Conservation (phyloP, 2,797 vertebrate species). For the Eulemur albifrons region DNA sequence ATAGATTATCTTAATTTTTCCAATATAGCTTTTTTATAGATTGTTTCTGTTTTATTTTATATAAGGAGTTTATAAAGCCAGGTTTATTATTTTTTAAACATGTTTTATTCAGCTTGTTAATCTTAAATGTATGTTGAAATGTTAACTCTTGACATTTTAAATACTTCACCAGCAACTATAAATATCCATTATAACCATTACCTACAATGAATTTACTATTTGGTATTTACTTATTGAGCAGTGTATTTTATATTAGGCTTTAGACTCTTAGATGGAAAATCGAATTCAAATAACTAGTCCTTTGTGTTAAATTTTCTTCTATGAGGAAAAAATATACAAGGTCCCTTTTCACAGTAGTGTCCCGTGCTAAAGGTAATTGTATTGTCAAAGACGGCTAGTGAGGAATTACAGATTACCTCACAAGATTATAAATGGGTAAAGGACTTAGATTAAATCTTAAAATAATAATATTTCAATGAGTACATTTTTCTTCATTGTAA, state of each 20-base stretch:
- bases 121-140: conserved; percentile 70
- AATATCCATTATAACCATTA: conserved; percentile 84
- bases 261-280: conserved; percentile 88
- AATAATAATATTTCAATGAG: conserved; percentile 81
- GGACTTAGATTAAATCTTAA: conserved; percentile 80
- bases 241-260: conserved; percentile 83
- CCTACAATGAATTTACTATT: conserved; percentile 81
- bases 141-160: conserved; percentile 80
- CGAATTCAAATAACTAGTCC: conserved; percentile 79
- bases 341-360: conserved; percentile 82
- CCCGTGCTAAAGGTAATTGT: conserved; percentile 80
- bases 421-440: conserved; percentile 79
- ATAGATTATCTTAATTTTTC: conserved; percentile 54
- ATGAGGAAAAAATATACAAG: conserved; percentile 83
- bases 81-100: conserved; percentile 74
- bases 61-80: conserved; percentile 72
- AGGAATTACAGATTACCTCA: conserved; percentile 79
- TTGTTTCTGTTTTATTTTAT: conserved; percentile 75
- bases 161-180: conserved; percentile 87
- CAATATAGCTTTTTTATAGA: conserved; percentile 43
- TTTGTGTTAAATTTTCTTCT: conserved; percentile 81
- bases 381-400: conserved; percentile 82
- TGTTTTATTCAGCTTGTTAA: conserved; percentile 76
- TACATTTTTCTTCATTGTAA: conserved; percentile 64
- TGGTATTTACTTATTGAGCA: conserved; percentile 74